Percentiles rank a stretch among this genome's conserved stretches.
These are phyloP conservation scores for Sialia sialis DNA, from an alignment of 2,113 vertebrate species.

Conservation along the genomic window DNA sequence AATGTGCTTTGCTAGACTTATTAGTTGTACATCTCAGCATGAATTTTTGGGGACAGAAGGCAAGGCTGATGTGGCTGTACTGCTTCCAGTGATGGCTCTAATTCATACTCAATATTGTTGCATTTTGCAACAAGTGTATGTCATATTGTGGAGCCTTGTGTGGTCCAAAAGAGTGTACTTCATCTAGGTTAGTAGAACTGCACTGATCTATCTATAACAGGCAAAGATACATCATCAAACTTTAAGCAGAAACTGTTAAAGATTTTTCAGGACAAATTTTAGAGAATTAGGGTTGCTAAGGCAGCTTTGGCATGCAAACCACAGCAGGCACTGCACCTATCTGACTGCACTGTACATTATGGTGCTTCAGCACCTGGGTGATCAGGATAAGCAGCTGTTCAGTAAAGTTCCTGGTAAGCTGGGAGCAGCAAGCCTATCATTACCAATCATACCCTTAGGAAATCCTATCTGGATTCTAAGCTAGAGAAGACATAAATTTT, in stretches of 20 bases:
- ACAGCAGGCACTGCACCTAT: neutral
- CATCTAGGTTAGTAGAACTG: neutral
- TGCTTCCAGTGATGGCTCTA: neutral
- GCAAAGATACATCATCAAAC: neutral
- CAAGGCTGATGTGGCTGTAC: neutral
- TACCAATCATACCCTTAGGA: neutral
- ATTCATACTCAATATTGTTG: neutral
- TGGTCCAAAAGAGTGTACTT: neutral
- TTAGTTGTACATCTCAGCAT: neutral
- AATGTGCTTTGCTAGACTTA: neutral
- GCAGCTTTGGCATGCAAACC: neutral
- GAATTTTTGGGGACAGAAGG: neutral
- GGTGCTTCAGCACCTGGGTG: neutral
- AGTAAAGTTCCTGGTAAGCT: neutral
- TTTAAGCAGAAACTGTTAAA: neutral
- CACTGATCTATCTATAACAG: neutral
- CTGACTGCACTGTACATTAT: neutral
- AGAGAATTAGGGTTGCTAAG: neutral
- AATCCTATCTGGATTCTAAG: neutral
- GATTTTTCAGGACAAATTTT: neutral
- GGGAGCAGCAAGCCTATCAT: neutral
- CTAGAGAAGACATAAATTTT: neutral
- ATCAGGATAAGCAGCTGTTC: neutral
- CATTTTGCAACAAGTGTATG: neutral
- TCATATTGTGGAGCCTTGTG: neutral